A percentile compares a stretch with the other conserved stretches of the same genome.
phyloP scores from a whole-genome alignment of 2,113 vertebrate genomes.

The Xenopus laevis region DNA sequence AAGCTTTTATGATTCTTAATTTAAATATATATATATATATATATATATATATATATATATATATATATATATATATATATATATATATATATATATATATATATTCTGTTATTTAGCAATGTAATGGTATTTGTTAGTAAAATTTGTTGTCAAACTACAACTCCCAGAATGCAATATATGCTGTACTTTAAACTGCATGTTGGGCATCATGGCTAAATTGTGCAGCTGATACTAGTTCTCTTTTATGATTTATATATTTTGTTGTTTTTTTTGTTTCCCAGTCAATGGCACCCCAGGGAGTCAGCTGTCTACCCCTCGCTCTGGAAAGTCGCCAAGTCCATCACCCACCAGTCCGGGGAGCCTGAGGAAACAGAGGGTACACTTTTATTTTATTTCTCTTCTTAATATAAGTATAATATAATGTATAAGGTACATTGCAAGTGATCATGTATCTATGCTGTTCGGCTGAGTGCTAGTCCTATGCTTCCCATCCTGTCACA shows the following conservation, averaged over 20 bases:
- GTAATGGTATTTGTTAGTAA: too few relatives aligned
- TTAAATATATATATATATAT: too few relatives aligned
- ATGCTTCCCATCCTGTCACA: background rate
- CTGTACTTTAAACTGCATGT: too few relatives aligned
- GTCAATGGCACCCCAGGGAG: conserved; percentile 95
- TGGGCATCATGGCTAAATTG: too few relatives aligned
- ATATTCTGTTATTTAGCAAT: too few relatives aligned
- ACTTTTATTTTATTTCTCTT: conserved; percentile 37
- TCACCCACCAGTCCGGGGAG: conserved; percentile 94
- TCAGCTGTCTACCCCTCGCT: conserved; percentile 93
- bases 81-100: too few relatives aligned
- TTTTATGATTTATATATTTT: conserved; percentile 28
- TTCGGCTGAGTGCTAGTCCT: background rate
- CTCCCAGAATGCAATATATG: too few relatives aligned
- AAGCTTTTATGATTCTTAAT: too few relatives aligned
- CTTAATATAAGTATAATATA: background rate
- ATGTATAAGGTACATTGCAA: background rate
- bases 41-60: too few relatives aligned
- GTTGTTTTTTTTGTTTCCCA: conserved; percentile 54
- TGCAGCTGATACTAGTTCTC: too few relatives aligned
- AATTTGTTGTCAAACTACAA: too few relatives aligned
- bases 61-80: too few relatives aligned
- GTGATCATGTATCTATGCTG: background rate
- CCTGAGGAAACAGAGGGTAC: conserved; percentile 90
- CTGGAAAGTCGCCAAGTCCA: conserved; percentile 92